Percentiles rank a stretch among this genome's conserved stretches.
These are phyloP conservation scores for Microctenopoma stevenorrisi DNA, from an alignment of 2,797 vertebrate genomes.

Conservation along the genomic window DNA sequence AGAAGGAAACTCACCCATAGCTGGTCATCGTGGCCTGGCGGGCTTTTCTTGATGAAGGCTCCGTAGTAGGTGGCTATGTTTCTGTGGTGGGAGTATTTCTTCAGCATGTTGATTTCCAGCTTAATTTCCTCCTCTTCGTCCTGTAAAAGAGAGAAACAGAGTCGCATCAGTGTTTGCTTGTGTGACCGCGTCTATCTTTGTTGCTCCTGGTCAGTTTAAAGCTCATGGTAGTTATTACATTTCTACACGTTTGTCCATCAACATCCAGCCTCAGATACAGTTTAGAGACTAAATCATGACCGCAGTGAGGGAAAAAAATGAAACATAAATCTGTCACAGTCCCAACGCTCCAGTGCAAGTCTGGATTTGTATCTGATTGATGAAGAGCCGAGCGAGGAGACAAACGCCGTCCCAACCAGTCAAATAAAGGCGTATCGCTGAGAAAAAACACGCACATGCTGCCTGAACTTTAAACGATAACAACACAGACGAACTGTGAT, in stretches of 20 bases:
- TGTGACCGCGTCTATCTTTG: too few relatives aligned
- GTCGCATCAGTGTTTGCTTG: not conserved
- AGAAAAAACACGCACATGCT: slow-evolving; percentile 38
- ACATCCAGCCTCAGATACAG: too few relatives aligned
- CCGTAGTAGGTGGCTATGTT: slow-evolving; percentile 98
- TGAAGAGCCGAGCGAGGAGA: slow-evolving; percentile 1
- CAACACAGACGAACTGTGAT: not conserved
- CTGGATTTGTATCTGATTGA: not conserved
- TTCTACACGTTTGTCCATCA: too few relatives aligned
- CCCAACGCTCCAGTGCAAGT: not conserved
- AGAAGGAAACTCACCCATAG: slow-evolving; percentile 88
- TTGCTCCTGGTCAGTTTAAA: too few relatives aligned
- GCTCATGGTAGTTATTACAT: too few relatives aligned
- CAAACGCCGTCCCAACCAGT: not conserved
- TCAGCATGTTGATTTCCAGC: slow-evolving; percentile 98
- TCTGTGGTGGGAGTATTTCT: slow-evolving; percentile 98
- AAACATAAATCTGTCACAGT: not conserved
- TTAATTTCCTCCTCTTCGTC: slow-evolving; percentile 97
- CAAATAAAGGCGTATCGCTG: slow-evolving; percentile 24
- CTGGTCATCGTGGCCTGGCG: slow-evolving; percentile 96
- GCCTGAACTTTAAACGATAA: slow-evolving; percentile 24
- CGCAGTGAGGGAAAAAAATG: not conserved
- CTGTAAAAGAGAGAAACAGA: slow-evolving; percentile 35
- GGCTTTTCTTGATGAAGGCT: slow-evolving; percentile 98
- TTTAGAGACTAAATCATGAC: not conserved